These are phyloP conservation scores for Plebejus melissa DNA, from an alignment of 2,888 invertebrate genomes.

Conservation along the genomic window DNA sequence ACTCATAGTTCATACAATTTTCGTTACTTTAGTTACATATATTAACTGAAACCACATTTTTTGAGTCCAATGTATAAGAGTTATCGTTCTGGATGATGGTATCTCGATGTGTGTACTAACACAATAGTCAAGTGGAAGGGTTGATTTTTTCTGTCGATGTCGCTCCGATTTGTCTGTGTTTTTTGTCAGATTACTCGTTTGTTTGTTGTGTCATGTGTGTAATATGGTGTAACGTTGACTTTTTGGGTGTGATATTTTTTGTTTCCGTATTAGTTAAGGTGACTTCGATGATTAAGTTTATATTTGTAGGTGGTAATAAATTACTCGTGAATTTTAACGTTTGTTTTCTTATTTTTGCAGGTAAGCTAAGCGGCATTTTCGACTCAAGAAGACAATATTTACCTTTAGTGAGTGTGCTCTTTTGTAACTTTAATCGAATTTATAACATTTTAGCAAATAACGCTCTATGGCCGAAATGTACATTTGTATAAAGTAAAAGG, in stretches of 20 bases:
- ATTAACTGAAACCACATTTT: no score
- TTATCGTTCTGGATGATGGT: neutral
- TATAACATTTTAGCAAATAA: no score
- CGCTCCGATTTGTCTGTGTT: conserved; percentile 13
- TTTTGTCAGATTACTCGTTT: neutral
- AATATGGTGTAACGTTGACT: neutral
- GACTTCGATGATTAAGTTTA: neutral
- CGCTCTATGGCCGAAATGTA: no score
- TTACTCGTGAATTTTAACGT: neutral
- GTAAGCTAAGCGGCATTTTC: neutral
- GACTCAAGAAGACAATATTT: neutral
- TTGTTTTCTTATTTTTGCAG: conserved; percentile 21
- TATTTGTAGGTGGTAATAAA: neutral
- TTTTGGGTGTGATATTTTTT: conserved; percentile 13
- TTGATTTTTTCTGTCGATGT: conserved; percentile 41
- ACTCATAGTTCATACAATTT: no score
- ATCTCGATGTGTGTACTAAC: conserved; percentile 44
- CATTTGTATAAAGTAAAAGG: no score
- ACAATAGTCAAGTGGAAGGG: conserved; percentile 45
- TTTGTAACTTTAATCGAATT: no score
- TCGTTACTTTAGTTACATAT: no score
- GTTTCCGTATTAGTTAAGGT: neutral
- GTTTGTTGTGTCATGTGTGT: conserved; percentile 1
- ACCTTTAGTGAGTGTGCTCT: no score
- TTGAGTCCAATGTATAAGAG: no score